Base-by-base conservation (phyloP, 2,113 vertebrate species). In the Gavia stellata region DNA sequence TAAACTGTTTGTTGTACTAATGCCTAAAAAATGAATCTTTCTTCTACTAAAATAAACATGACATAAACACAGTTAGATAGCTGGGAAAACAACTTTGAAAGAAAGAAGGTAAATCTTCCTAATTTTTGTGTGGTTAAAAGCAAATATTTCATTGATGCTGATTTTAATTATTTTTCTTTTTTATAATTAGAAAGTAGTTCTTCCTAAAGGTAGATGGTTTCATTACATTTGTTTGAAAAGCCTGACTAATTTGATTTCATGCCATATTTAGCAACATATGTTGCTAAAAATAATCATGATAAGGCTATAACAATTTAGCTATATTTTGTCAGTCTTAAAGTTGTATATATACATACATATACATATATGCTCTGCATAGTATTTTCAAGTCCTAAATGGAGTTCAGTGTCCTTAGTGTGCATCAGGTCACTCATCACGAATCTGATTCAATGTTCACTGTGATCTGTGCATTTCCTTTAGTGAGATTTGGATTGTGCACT, bases 241-340 rank as follows among this genome's bases (percentile, higher is more conserved):
- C 72, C 50, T 83, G 50, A 91, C 36, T 93, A 96, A 96, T 90
- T 74, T 86, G 50, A 86, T 96, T 94, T 96, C 67, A 96, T 86
- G 85, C 59, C 45, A 34, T 88, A 78, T 95, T 95, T 90, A 94
- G 26, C 75, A 92, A 90, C 79, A 88, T 77, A 77, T 58, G 42
- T 86, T 88, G 42, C 85, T 94, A 96, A 90, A 94, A 95, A 94
- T 92, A 93, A 34, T 86, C 3, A 28, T 50, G 17, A 19, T 59
- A 82, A 83, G 15, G 26, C 68, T 83, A 21, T 50, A 74, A 45
- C 10, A 31, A 49, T 88, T 78, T 68, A 28, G 24, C 31, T 88
- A 10, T 55, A 50, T 73, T 81, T 86, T 88, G 25, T 6, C 58
- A 67, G 8, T 49, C 62, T 82, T 67, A 12, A 68, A 72, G 17